Evolutionary conservation across 2,797 vertebrate species (phyloP), one percentile per base, ranked within the genome.

Genomic region (Cyclura pinguis): DNA sequence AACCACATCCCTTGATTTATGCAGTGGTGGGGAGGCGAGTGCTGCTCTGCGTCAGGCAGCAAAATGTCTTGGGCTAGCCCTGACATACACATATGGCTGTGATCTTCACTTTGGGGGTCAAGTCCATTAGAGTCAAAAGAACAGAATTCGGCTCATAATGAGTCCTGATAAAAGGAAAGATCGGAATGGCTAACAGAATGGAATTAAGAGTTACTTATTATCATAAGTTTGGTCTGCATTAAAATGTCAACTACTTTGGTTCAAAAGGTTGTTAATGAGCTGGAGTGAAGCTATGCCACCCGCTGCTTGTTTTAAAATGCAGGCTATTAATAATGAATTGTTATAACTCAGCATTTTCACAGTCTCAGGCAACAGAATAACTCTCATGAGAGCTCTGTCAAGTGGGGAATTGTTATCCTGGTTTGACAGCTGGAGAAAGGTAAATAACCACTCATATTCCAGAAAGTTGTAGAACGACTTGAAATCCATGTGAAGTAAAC

Each of bases 41-140:
- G 20, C 29, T 22, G 35, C 20, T 77, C n/a, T 77, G 16, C 74
- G 7, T 24, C 20, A 22, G 38, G 22, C 7, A 42, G 27, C 67
- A 69, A 69, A 13, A 69, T 69, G 32, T 69, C 67, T 69, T 69
- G 67, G 67, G 32, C 29, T 3, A 10, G 35, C 73, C n/a, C 35
- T 76, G 29, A 42, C 18, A 62, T 69, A 91, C 47, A 47, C 47
- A 87, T 74, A 27, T 12, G 1, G 42, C 16, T 52, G 29, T 73
- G 59, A 59, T 80, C 6, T 67, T 87, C 8, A 47, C 82, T 50
- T 52, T 86, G 9, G 64, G 78, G 91, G 80, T 85, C 88, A 92
- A 76, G 24, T 16, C 86, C 83, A 86, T 74, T 90, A 85, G 57
- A 72, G 78, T 91, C 85, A 83, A 9, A 47, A 89, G 83, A 89